Evolutionary conservation across 2,888 invertebrate species (phyloP).

Genomic region (Tipula helvola): DNA sequence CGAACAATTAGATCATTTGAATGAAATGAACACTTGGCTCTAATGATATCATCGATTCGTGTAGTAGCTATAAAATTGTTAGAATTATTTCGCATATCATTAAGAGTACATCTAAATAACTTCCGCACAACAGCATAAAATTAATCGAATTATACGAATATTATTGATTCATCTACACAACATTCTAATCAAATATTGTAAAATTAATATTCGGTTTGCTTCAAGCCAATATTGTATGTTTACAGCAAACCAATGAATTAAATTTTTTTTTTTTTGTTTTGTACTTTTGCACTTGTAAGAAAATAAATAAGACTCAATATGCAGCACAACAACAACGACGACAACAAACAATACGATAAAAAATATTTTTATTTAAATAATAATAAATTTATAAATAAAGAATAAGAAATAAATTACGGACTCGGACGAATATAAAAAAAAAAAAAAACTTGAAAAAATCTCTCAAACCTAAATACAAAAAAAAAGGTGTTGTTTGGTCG

Average conservation of each 20-base stretch:
- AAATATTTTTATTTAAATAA: not conserved
- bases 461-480: not conserved
- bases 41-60: not conserved
- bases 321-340: not conserved
- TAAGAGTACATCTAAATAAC: not conserved
- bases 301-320: not conserved
- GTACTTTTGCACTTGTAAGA: not conserved
- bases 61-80: not conserved
- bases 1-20: not conserved
- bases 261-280: not conserved
- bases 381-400: slow-evolving; percentile 4
- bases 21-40: not conserved
- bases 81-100: not conserved
- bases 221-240: not conserved
- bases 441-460: not conserved
- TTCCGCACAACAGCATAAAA: not conserved
- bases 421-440: not conserved
- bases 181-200: not conserved
- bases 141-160: not conserved
- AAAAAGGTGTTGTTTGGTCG: slow-evolving; percentile 6
- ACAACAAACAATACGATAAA: not conserved
- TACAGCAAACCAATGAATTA: not conserved
- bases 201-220: not conserved
- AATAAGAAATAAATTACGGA: not conserved
- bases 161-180: not conserved